Conservation (phyloP, 2,888 invertebrate genomes). For the Xestia sexstrigata region DNA sequence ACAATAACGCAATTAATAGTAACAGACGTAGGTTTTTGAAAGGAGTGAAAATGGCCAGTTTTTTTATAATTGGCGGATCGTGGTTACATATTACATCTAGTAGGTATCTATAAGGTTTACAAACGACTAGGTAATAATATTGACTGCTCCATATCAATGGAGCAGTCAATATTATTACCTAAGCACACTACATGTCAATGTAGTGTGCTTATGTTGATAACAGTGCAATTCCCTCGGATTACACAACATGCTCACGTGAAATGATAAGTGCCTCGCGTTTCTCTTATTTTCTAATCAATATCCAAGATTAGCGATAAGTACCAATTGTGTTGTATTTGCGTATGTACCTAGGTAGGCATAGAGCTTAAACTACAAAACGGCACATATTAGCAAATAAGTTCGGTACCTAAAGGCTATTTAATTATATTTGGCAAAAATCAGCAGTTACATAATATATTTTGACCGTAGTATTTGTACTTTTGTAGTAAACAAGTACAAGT, state of each 20-base stretch:
- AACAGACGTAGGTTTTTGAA: no score
- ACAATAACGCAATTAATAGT: no score
- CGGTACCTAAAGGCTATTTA: neutral
- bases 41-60: no score
- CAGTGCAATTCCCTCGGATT: slow-evolving; percentile 13
- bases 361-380: neutral
- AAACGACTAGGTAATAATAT: neutral
- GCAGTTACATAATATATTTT: no score
- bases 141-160: no score
- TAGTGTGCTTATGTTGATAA: no score
- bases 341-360: neutral
- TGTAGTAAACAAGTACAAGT: no score
- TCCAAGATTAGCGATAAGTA: neutral
- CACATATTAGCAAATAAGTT: neutral
- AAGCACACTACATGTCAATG: no score
- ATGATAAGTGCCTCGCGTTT: neutral
- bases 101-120: neutral
- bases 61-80: neutral
- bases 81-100: neutral
- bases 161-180: no score
- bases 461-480: no score
- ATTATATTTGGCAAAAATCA: no score
- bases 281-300: slow-evolving; percentile 7
- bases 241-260: slow-evolving; percentile 4
- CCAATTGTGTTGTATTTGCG: neutral